These are phyloP conservation scores for Heloderma charlesbogerti DNA, from an alignment of 2,113 vertebrate species.

Conservation along the genomic window DNA sequence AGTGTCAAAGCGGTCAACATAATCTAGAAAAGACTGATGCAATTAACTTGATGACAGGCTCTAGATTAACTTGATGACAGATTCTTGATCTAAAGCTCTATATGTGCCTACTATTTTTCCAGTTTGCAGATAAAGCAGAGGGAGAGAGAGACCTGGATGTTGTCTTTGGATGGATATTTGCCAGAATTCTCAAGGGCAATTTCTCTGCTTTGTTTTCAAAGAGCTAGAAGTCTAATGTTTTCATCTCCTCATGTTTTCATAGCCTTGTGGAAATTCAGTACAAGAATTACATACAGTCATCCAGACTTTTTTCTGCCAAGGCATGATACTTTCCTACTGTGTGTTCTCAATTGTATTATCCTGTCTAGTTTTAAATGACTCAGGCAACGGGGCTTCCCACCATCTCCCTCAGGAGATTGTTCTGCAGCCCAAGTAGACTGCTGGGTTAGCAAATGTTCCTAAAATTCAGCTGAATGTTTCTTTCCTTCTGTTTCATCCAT, in stretches of 20 bases:
- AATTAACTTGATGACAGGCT: conserved; percentile 6
- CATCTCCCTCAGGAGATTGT: conserved; percentile 43
- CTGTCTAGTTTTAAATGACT: conserved; percentile 40
- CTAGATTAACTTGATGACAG: conserved; percentile 5
- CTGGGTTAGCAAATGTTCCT: conserved; percentile 63
- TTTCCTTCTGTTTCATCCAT: conserved; percentile 36
- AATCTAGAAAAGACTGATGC: background rate
- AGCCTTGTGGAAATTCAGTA: conserved; percentile 58
- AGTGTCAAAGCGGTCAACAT: background rate
- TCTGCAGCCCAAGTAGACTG: conserved; percentile 44
- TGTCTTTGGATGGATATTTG: conserved; percentile 33
- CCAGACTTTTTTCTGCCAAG: conserved; percentile 51
- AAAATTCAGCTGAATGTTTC: conserved; percentile 50
- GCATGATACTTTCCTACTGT: conserved; percentile 58
- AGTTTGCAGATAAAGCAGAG: conserved; percentile 37
- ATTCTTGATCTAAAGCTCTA: background rate
- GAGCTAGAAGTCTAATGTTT: conserved; percentile 57
- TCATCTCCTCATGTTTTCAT: conserved; percentile 59
- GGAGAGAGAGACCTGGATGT: conserved; percentile 18
- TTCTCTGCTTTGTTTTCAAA: conserved; percentile 56
- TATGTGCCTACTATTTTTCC: conserved; percentile 37
- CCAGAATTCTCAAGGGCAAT: conserved; percentile 38
- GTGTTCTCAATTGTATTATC: conserved; percentile 48
- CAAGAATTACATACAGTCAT: conserved; percentile 35
- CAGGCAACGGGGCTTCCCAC: conserved; percentile 48